Base-by-base conservation (phyloP, 2,113 vertebrate genomes). In the Sapajus apella region DNA sequence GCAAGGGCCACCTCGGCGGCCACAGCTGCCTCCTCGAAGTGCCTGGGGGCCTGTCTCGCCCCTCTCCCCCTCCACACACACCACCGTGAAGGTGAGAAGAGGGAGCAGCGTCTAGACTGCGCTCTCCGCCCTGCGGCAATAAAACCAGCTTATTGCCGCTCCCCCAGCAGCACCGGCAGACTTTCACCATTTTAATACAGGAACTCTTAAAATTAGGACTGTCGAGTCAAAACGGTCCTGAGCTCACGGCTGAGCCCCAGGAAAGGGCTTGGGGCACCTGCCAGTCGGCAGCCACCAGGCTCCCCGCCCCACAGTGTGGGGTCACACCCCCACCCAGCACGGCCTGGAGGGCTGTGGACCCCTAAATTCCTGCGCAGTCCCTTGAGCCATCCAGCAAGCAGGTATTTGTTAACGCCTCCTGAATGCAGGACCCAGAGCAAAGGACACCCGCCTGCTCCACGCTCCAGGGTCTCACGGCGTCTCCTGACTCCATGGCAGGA, bases 61-160 rank as follows among this genome's bases (percentile, higher is more conserved):
- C 4, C 30, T 64, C 64, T 6, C 21, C 5, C 56, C 1, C 6
- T 3, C 35, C 16, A 25, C 17, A 21, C 17, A 30, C 66, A 25
- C 6, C 10, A 35, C 14, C 7, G 68, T 0, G 1, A 25, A 2
- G 52, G 77, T 30, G 68, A 23, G 27, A 50, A 23, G 30, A 30
- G 27, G 13, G 2, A 6, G 27, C 1, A 1, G 10, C 6, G 13
- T 76, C 73, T 25, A 27, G 4, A 45, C 9, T 2, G 20, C 21
- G 12, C 72, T 13, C 21, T 14, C 61, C 27, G 30, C 11, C 27
- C 12, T 13, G 61, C 0, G 12, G 43, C 43, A 43, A 6, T 43
- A 43, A 43, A 43, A 43, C 10, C 58, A 12, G 5, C n/a, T n/a
- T n/a, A n/a, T n/a, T n/a, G n/a, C 25, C 3, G 35, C 11, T 6